Base-by-base conservation (phyloP, 2,797 vertebrate species). In the Platalea minor region DNA sequence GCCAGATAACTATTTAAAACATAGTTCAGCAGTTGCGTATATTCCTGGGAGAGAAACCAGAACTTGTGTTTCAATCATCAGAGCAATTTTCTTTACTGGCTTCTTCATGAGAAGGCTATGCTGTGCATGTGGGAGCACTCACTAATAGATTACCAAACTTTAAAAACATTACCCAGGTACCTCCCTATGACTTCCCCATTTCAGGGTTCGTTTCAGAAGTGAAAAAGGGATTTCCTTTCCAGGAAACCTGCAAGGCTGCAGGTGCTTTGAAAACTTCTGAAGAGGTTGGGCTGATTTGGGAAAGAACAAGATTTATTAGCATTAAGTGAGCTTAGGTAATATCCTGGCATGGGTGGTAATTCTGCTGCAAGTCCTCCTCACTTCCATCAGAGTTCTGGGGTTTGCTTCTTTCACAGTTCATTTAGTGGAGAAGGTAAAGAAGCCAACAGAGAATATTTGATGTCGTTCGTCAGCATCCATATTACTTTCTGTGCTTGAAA, bases 21-120 rank as follows among this genome's bases (percentile, higher is more conserved):
- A 37, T 18, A 94, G 65, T 61, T 89, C 67, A 84, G 64, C 68
- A 81, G 80, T 57, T 89, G 78, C 94, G 60, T 65, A 41, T 53
- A 79, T 80, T 74, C 76, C 74, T 83, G 25, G 43, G 77, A 96
- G 88, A 86, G 69, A 89, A 88, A 94, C 0, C 11, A 92, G 70
- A 80, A 95, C 59, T 45, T 92, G 70, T 53, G 57, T 90, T 97
- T 97, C 88, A 95, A 85, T 81, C 68, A 88, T 85, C 77, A 85
- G 74, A 88, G 87, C 46, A 87, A 87, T 93, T 97, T 97, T 86
- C 87, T 86, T 82, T 61, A 17, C 89, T 41, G 65, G 57, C 78
- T 85, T 24, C 53, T 31, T 88, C 4, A 2, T 61, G 72, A 96
- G 95, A 85, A 80, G 14, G 39, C 74, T 39, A 39, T 5, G 5